Evolutionary conservation across 2,888 invertebrate species (phyloP), one percentile per base, ranked within the genome.

Genomic region (Baronia brevicornis): DNA sequence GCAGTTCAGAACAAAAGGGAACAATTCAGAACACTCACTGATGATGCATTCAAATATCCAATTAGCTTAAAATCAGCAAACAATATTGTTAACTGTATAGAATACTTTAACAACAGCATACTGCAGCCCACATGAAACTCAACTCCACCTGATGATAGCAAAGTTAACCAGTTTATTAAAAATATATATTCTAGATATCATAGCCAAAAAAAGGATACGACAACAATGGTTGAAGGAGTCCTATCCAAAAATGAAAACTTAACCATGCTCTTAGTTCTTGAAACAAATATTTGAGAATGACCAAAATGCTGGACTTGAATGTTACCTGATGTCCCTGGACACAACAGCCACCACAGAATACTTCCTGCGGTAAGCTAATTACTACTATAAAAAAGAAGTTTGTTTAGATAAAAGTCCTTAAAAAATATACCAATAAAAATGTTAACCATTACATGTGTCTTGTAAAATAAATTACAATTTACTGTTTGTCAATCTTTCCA

Each of bases 291-390:
- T 33, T 5, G 5, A 19, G n/a, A 3, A 14, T 3, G 8, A 20
- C 8, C 2, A 8, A n/a, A 36, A 36, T 6, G 7, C 7, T 5
- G 15, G n/a, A 4, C 3, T 37, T 1, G 8, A 30, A n/a, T 15
- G 5, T 9, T 37, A 31, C 8, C 28, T 46, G 2, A 8, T 7
- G 7, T 32, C 12, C 4, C 31, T 46, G 1, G 37, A 42, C 19
- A 27, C 38, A 4, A 41, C 39, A 2, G 3, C 22, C 18, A 14
- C 32, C 6, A 39, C 38, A 2, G 34, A 44, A 2, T 43, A 46
- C 13, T 44, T 45, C 2, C 37, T 49, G 1, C 46, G 44, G 44
- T 45, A 50, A 29, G 34, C 37, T 3, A 40, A n/a, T n/a, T n/a
- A n/a, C n/a, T n/a, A n/a, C n/a, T n/a, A n/a, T n/a, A n/a, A n/a